phyloP scores from a whole-genome alignment of 2,888 invertebrate genomes.

The Aspidapion aeneum region DNA sequence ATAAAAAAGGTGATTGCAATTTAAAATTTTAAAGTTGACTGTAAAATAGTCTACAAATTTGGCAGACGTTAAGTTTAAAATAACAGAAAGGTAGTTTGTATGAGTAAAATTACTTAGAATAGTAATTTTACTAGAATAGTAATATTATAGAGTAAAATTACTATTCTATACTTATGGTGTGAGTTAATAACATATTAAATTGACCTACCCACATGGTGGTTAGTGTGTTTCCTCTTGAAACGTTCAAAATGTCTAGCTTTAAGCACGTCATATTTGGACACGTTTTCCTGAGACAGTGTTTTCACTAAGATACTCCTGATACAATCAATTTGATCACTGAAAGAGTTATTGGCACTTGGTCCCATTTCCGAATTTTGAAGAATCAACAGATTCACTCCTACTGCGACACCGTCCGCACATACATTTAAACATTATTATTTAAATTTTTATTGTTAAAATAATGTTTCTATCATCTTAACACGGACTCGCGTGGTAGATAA shows the following conservation, averaged over 20 bases:
- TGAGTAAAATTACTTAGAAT: no score
- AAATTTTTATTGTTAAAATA: neutral
- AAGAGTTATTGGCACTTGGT: conserved; percentile 15
- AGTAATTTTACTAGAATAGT: no score
- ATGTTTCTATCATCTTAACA: neutral
- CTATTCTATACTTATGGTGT: no score
- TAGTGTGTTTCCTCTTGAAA: neutral
- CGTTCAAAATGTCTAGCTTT: conserved; percentile 30
- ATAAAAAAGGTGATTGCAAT: no score
- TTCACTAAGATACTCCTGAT: conserved; percentile 55
- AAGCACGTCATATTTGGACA: conserved; percentile 49
- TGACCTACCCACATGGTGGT: conserved; percentile 20
- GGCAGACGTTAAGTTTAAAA: no score
- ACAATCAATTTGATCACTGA: conserved; percentile 51
- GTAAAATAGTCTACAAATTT: no score
- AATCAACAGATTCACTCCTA: neutral
- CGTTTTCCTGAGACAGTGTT: conserved; percentile 55
- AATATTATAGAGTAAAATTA: no score
- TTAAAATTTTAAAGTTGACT: no score
- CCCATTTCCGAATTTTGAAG: conserved; percentile 14
- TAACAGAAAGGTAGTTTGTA: no score
- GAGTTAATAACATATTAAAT: no score
- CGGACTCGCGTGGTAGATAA: neutral
- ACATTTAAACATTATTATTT: neutral
- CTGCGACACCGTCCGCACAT: neutral